These are phyloP conservation scores for Rhamnusium bicolor DNA, from an alignment of 2,888 invertebrate species.

Conservation along the genomic window DNA sequence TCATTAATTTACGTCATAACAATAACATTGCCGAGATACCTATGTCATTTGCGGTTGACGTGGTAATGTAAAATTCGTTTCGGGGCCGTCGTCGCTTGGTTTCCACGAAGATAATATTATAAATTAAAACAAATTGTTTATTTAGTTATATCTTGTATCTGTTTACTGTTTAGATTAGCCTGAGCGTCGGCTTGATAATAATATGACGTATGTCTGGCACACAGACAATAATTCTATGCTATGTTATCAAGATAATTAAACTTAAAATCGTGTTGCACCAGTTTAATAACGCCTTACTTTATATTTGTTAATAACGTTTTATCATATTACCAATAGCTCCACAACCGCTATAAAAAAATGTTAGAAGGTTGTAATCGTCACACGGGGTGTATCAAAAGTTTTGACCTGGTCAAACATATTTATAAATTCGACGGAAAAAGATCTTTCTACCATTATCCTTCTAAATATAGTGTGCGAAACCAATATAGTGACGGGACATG, in stretches of 20 bases:
- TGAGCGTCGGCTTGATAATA: not conserved
- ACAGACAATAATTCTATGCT: not conserved
- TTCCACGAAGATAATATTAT: not conserved
- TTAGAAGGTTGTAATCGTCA: too few species aligned
- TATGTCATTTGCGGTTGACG: constrained; percentile 18
- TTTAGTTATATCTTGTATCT: not conserved
- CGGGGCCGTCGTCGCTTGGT: not conserved
- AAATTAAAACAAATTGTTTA: not conserved
- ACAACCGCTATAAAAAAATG: too few species aligned
- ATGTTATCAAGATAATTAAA: not conserved
- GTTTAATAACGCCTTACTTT: not conserved
- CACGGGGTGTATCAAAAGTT: too few species aligned
- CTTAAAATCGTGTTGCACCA: not conserved
- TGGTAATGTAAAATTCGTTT: constrained; percentile 11
- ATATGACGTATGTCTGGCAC: not conserved
- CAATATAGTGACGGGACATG: too few species aligned
- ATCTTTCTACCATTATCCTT: too few species aligned
- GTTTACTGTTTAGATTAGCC: not conserved
- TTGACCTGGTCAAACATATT: too few species aligned
- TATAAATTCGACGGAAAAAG: too few species aligned
- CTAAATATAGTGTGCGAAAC: too few species aligned
- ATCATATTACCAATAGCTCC: too few species aligned
- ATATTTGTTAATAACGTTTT: not conserved
- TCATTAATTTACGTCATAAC: constrained; percentile 23
- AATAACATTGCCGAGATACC: not conserved